Percentiles rank a stretch among this genome's conserved stretches.
Conservation (phyloP, 2,113 vertebrate genomes). For the Rhabdornis inornatus region DNA sequence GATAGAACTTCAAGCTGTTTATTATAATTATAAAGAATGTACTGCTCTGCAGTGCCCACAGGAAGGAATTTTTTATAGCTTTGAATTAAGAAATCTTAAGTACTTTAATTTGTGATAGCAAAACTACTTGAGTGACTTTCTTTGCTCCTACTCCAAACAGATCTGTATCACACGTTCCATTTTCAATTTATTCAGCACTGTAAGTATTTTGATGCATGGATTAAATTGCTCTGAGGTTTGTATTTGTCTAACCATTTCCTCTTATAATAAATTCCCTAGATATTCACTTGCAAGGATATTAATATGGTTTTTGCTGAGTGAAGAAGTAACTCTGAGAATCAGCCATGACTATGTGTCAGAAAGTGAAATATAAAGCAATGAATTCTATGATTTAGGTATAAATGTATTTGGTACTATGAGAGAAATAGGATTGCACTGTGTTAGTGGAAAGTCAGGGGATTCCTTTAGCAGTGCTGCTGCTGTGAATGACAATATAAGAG, state of each 20-base stretch:
- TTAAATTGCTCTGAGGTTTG: conserved; percentile 12
- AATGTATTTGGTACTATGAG: background rate
- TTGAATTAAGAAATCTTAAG: conserved; percentile 19
- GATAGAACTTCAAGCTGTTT: background rate
- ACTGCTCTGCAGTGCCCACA: background rate
- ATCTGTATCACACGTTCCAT: background rate
- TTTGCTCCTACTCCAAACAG: background rate
- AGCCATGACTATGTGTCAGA: background rate
- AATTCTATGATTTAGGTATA: background rate
- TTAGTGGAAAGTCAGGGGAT: background rate
- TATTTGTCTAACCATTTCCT: background rate
- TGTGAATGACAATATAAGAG: background rate
- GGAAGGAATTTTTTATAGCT: background rate
- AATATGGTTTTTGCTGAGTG: background rate
- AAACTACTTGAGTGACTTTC: background rate
- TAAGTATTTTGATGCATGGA: background rate
- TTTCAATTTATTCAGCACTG: background rate
- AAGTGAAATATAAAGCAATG: conserved; percentile 16
- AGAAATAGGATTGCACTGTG: background rate
- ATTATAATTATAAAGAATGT: background rate
- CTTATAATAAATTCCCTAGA: background rate
- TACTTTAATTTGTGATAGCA: background rate
- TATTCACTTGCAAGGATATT: background rate
- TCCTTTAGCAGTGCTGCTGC: background rate
- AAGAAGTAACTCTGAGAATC: background rate